A percentile compares a stretch with the other conserved stretches of the same genome.
Evolutionary conservation across 2,797 vertebrate genomes (phyloP).

Genomic region (Epinephelus malabaricus): DNA sequence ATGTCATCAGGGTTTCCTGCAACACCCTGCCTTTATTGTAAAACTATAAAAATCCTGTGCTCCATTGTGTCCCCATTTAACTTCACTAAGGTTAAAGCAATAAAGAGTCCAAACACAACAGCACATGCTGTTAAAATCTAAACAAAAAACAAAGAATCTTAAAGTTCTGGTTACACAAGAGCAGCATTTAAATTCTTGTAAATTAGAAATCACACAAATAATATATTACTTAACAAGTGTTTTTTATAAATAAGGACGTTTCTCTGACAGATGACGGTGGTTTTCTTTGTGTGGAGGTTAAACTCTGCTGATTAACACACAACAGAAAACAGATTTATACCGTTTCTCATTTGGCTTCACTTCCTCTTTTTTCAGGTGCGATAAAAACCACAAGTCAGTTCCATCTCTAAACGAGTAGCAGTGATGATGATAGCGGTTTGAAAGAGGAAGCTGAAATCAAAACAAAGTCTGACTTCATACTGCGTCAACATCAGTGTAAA

Average conservation of each 20-base stretch:
- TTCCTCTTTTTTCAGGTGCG: constrained; percentile 56
- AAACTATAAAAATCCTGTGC: neutral
- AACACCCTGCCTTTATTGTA: neutral
- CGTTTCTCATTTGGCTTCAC: constrained; percentile 12
- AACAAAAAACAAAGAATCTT: too few species aligned
- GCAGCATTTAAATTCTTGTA: too few species aligned
- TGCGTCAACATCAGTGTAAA: neutral
- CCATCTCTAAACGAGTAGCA: neutral
- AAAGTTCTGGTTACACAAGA: too few species aligned
- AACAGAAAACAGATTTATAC: constrained; percentile 14
- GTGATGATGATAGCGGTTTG: neutral
- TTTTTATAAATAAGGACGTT: neutral
- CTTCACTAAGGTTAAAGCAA: too few species aligned
- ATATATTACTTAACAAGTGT: too few species aligned
- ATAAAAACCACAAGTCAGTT: constrained; percentile 32
- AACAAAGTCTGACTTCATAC: neutral
- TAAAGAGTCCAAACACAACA: too few species aligned
- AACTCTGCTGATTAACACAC: neutral
- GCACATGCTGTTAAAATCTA: too few species aligned
- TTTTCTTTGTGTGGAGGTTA: neutral
- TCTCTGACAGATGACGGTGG: neutral
- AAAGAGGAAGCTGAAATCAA: constrained; percentile 55
- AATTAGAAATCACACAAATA: too few species aligned
- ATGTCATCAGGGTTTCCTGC: neutral
- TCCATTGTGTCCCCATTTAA: neutral